Conservation (phyloP, 2,888 invertebrate species). For the Tinea pellionella region DNA sequence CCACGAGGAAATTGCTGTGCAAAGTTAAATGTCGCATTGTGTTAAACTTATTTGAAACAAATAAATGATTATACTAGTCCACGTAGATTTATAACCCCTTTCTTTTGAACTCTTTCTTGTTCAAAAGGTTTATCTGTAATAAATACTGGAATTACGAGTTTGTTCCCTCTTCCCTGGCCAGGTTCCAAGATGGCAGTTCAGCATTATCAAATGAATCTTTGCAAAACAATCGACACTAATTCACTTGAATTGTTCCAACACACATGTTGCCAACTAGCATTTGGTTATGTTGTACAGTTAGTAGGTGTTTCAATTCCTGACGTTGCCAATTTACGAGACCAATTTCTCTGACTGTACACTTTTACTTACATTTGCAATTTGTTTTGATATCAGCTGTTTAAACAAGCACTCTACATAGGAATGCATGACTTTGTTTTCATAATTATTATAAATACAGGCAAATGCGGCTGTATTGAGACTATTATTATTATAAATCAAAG, state of each 20-base stretch:
- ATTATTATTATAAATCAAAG: too few species aligned
- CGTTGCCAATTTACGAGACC: neutral
- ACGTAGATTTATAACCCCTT: neutral
- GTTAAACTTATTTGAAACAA: neutral
- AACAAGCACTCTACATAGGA: too few species aligned
- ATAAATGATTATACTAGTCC: neutral
- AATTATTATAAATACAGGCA: too few species aligned
- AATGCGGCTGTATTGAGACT: too few species aligned
- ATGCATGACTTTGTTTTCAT: too few species aligned
- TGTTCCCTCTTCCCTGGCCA: neutral
- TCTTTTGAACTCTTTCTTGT: neutral
- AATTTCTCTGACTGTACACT: neutral
- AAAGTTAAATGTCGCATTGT: neutral
- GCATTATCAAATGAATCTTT: slow-evolving; percentile 13
- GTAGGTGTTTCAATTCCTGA: neutral
- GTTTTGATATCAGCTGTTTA: neutral
- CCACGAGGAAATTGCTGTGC: neutral
- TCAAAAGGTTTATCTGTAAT: slow-evolving; percentile 9
- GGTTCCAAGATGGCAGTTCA: slow-evolving; percentile 5
- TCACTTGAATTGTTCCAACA: slow-evolving; percentile 2
- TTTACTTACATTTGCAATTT: neutral
- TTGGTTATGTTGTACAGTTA: neutral
- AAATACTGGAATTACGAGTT: slow-evolving; percentile 9
- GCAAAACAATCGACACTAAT: slow-evolving; percentile 13
- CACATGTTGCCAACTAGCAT: slow-evolving; percentile 4